phyloP scores from a whole-genome alignment of 1,140 invertebrate species.

The Bicyclus anynana region DNA sequence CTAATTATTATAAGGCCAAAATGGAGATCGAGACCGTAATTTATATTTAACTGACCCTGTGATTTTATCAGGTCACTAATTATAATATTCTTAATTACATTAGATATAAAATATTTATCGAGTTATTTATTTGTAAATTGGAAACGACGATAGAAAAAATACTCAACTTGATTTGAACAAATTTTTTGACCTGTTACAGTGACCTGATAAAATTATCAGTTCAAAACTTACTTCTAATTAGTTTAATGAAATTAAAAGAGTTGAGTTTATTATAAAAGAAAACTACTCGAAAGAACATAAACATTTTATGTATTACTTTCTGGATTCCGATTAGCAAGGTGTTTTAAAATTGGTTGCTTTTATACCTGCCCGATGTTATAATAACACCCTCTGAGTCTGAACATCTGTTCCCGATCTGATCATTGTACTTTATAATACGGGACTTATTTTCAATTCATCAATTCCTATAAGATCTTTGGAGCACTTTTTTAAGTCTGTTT shows the following conservation, averaged over 20 bases:
- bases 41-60: slow-evolving; percentile 18
- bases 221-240: too few species aligned
- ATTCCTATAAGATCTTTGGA: slow-evolving; percentile 36
- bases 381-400: slow-evolving; percentile 37
- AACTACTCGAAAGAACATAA: too few species aligned
- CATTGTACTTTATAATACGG: slow-evolving; percentile 39
- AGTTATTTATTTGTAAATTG: too few species aligned
- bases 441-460: slow-evolving; percentile 16
- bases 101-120: too few species aligned
- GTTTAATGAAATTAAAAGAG: too few species aligned
- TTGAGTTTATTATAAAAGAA: too few species aligned
- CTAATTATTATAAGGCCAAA: slow-evolving; percentile 34
- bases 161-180: too few species aligned
- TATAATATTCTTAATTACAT: background rate
- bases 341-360: slow-evolving; percentile 23
- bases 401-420: slow-evolving; percentile 43
- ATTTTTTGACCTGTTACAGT: too few species aligned
- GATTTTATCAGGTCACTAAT: slow-evolving; percentile 8
- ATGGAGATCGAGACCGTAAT: slow-evolving; percentile 27
- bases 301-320: too few species aligned
- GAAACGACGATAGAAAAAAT: too few species aligned
- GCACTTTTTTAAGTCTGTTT: slow-evolving; percentile 39
- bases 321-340: slow-evolving; percentile 13
- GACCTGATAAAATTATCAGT: too few species aligned
- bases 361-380: slow-evolving; percentile 45